Evolutionary conservation across 2,888 invertebrate species (phyloP), one percentile per base, ranked within the genome.

Genomic region (Thera britannica): DNA sequence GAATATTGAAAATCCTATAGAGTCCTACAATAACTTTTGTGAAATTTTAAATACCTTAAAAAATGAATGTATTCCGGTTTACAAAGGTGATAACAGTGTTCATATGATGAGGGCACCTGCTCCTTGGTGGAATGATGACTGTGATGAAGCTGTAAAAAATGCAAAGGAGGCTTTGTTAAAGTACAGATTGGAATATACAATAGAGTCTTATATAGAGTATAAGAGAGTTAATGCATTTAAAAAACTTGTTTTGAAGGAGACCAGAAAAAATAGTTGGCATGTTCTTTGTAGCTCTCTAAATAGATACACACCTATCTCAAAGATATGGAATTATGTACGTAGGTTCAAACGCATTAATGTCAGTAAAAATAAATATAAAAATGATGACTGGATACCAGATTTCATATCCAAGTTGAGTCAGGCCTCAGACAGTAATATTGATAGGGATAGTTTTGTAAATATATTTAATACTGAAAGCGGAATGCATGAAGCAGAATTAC

Each of bases 141-240:
- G n/a, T n/a, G 11, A 48, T 48, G 48, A 48, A 11, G 48, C 48
- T 48, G 48, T 48, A 48, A 48, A 48, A 11, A 48, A 48, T 11
- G 48, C 48, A 48, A 48, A 48, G 11, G 48, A 48, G 48, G 48
- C 48, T 48, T 48, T 48, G 48, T 48, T 48, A 48, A 48, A 48
- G 11, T 48, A 48, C 11, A 48, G 48, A 48, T 11, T 48, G 11
- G 48, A 48, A 48, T 48, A 11, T 48, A 48, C 48, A 48, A 48
- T 48, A 48, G 48, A 48, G 11, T 48, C 48, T 0, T 48, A 11
- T 11, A 48, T 48, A 11, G 48, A 48, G 11, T 48, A 11, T 48
- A 48, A 48, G 11, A 9, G 48, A 48, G 11, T 48, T 11, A 48
- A 48, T 48, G n/a, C 48, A 48, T 9, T 48, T 48, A 48, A 48